Percentiles rank a stretch among this genome's conserved stretches.
phyloP scores from a whole-genome alignment of 2,888 invertebrate species.

The Ditylenchus weischeri region DNA sequence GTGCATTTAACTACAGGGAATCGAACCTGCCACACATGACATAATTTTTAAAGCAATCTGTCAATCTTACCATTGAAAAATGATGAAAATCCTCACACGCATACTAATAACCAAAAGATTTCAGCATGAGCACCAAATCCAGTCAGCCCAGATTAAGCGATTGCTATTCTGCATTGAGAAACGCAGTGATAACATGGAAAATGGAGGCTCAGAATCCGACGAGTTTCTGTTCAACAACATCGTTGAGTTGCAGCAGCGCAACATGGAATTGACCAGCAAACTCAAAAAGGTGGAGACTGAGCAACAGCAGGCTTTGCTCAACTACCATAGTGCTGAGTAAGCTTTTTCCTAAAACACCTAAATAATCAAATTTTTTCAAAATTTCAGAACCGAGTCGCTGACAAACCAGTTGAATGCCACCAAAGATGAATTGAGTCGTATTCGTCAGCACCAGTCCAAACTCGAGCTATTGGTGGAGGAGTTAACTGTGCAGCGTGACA shows the following conservation, averaged over 20 bases:
- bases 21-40: too few relatives aligned
- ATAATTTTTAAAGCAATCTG: too few relatives aligned
- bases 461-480: slow-evolving; percentile 24
- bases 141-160: slow-evolving; percentile 17
- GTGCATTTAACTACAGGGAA: too few relatives aligned
- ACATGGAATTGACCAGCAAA: slow-evolving; percentile 25
- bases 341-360: background rate
- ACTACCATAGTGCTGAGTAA: slow-evolving; percentile 26
- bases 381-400: slow-evolving; percentile 23
- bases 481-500: slow-evolving; percentile 36
- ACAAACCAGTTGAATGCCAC: slow-evolving; percentile 1
- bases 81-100: too few relatives aligned
- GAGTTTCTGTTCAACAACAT: slow-evolving; percentile 28
- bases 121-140: slow-evolving; percentile 20
- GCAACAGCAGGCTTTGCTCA: slow-evolving; percentile 23
- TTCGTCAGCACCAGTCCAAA: slow-evolving; percentile 27
- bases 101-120: background rate
- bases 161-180: slow-evolving; percentile 26
- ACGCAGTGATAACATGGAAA: slow-evolving; percentile 1
- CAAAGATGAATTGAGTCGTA: slow-evolving; percentile 15
- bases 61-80: too few relatives aligned
- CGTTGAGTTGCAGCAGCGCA: slow-evolving; percentile 27
- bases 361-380: background rate
- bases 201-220: slow-evolving; percentile 7
- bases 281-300: slow-evolving; percentile 23